Evolutionary conservation across 2,113 vertebrate genomes (phyloP).

Genomic region (Isichthys henryi): DNA sequence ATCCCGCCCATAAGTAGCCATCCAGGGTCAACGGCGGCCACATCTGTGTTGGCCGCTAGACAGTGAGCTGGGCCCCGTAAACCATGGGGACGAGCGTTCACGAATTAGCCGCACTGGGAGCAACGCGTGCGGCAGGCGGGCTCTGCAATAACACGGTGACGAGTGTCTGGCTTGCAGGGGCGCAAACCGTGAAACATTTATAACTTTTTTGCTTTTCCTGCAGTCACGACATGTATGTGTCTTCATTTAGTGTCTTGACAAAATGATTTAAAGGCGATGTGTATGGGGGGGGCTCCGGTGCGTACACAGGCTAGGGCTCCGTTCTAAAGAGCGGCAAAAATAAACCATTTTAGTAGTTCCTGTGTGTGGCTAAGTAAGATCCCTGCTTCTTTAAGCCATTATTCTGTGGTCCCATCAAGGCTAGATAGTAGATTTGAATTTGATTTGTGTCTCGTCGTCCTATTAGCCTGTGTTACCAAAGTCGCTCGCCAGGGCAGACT

Average conservation of each 20-base stretch:
- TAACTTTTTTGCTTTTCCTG: background rate
- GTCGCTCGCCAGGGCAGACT: slow-evolving; percentile 2
- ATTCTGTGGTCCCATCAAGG: background rate
- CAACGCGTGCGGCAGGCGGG: background rate
- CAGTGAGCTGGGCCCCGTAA: background rate
- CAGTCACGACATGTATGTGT: background rate
- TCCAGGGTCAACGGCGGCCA: background rate
- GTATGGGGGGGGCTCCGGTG: background rate
- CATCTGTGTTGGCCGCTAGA: background rate
- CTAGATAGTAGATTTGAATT: background rate
- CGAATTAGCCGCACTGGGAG: background rate
- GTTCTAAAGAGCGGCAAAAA: background rate
- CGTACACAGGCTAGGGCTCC: background rate
- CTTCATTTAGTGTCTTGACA: background rate
- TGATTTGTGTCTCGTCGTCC: background rate
- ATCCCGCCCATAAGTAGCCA: background rate
- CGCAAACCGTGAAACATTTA: background rate
- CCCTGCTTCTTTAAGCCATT: background rate
- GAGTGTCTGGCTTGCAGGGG: background rate
- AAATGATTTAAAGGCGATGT: background rate
- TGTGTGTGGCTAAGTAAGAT: background rate
- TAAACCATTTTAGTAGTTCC: background rate
- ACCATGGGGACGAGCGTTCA: slow-evolving; percentile 16
- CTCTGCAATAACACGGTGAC: slow-evolving; percentile 3
- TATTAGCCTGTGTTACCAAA: background rate